Evolutionary conservation across 30 jellyfish, hydroid and myxozoan species (phyloP).

Genomic region (Cassiopea xamachana): DNA sequence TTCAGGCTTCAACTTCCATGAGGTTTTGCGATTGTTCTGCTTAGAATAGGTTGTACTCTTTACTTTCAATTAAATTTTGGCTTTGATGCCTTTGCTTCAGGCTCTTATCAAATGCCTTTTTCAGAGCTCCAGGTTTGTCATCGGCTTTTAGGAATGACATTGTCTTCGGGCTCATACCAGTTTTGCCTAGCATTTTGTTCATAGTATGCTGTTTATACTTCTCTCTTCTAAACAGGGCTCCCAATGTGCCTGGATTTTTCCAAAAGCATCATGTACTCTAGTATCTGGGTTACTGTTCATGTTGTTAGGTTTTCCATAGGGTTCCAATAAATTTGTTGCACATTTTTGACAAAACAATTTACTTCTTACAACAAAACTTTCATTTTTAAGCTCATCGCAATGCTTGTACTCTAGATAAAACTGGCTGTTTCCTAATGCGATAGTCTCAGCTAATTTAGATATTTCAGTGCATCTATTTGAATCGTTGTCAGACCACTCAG

Average conservation of each 20-base stretch:
- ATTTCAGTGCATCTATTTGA: background rate
- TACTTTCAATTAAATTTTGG: no score
- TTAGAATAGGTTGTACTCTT: no score
- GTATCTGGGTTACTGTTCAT: background rate
- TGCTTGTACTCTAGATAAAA: background rate
- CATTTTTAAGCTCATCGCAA: constrained; percentile 1
- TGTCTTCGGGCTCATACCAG: background rate
- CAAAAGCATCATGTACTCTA: background rate
- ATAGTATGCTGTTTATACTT: background rate
- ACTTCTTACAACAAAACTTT: background rate
- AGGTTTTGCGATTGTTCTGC: no score
- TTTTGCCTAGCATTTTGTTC: background rate
- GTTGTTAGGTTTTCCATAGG: background rate
- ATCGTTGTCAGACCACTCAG: background rate
- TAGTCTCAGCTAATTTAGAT: background rate
- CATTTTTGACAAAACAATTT: background rate
- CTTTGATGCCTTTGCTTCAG: no score
- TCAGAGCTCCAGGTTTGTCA: background rate
- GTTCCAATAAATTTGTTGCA: background rate
- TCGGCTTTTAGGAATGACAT: background rate
- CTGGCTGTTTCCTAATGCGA: background rate
- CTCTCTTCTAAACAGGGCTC: background rate
- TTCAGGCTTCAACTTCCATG: no score
- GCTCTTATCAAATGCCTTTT: no score
- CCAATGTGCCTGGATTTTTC: background rate